Conservation (phyloP, 2,113 vertebrate genomes). For the Eudyptes chrysolophus region DNA sequence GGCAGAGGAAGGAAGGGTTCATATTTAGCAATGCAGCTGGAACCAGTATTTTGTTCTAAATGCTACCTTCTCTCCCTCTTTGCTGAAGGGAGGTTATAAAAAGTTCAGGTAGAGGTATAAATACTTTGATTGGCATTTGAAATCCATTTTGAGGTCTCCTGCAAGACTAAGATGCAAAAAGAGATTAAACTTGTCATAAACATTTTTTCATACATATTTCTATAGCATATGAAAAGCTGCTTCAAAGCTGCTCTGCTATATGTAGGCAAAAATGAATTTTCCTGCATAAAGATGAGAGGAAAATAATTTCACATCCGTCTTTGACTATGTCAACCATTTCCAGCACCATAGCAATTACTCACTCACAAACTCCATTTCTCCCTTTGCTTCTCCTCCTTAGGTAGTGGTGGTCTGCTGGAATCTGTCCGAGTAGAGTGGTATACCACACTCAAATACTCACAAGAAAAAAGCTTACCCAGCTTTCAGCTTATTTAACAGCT, state of each 20-base stretch:
- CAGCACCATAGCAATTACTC: not conserved
- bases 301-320: not conserved
- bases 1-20: not conserved
- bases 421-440: not conserved
- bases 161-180: not conserved
- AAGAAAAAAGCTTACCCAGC: not conserved
- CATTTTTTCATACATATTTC: constrained; percentile 34
- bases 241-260: not conserved
- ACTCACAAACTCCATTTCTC: not conserved
- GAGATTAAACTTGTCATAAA: constrained; percentile 18
- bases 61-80: not conserved
- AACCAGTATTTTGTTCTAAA: not conserved
- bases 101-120: not conserved
- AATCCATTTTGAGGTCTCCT: not conserved
- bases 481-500: not conserved
- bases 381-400: not conserved
- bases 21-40: not conserved
- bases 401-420: not conserved
- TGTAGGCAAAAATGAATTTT: not conserved
- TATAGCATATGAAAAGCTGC: not conserved
- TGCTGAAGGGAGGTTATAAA: not conserved
- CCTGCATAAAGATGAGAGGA: not conserved
- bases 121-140: not conserved
- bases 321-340: not conserved
- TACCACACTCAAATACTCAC: not conserved